These are phyloP conservation scores for Pollenia angustigena DNA, from an alignment of 2,888 invertebrate species.

Conservation along the genomic window DNA sequence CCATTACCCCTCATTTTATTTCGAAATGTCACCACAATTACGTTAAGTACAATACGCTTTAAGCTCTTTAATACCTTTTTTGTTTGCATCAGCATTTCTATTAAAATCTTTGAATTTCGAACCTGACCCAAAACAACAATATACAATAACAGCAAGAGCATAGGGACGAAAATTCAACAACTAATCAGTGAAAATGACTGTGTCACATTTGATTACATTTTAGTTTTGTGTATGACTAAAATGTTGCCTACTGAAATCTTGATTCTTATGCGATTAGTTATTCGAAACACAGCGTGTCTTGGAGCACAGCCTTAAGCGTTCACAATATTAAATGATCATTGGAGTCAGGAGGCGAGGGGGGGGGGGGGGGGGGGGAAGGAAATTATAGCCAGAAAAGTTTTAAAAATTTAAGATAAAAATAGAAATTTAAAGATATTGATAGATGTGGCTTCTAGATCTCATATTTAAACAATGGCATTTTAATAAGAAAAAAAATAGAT, in stretches of 20 bases:
- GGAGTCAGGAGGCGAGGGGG: no score
- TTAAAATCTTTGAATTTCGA: not conserved
- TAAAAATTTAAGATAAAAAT: no score
- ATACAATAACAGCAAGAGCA: conserved; percentile 13
- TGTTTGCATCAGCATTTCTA: conserved; percentile 26
- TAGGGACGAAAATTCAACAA: not conserved
- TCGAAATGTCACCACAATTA: not conserved
- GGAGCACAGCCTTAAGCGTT: not conserved
- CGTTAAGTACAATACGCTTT: conserved; percentile 16
- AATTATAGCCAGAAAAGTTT: no score
- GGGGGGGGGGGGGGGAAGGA: no score
- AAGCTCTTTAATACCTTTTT: conserved; percentile 6
- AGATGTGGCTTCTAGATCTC: no score
- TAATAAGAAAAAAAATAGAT: no score
- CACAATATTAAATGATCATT: not conserved
- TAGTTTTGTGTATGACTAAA: not conserved
- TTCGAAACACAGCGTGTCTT: not conserved
- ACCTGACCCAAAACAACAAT: not conserved
- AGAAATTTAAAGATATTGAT: no score
- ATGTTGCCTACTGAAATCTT: not conserved
- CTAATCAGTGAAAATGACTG: conserved; percentile 36
- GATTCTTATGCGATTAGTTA: not conserved
- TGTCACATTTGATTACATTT: conserved; percentile 54
- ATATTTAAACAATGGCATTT: no score
- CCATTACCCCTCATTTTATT: not conserved